Conservation (phyloP, 2,888 invertebrate species). For the Cordilura impudica region DNA sequence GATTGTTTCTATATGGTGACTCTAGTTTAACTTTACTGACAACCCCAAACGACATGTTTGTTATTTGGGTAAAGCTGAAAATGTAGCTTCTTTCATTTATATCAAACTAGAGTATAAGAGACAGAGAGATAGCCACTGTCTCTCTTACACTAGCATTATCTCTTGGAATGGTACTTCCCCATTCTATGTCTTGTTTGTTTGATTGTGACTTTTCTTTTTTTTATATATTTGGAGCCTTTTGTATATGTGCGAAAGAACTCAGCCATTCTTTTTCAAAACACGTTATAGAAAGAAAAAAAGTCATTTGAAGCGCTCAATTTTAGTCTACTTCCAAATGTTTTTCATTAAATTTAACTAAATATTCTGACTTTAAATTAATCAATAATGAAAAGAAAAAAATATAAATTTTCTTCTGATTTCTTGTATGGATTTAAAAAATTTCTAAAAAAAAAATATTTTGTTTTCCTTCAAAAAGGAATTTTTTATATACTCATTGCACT, state of each 20-base stretch:
- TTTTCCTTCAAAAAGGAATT: slow-evolving; percentile 16
- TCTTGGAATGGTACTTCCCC: slow-evolving; percentile 9
- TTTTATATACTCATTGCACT: slow-evolving; percentile 5
- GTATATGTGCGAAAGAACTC: neutral
- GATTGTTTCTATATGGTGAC: too few species aligned
- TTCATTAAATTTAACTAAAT: neutral
- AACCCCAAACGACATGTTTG: slow-evolving; percentile 31
- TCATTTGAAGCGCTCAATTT: slow-evolving; percentile 24
- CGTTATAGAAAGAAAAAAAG: slow-evolving; percentile 22
- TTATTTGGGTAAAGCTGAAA: too few species aligned
- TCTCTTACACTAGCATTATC: neutral
- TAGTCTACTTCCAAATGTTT: neutral
- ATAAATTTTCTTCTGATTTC: neutral
- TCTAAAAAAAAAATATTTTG: slow-evolving; percentile 39
- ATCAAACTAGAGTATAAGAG: neutral
- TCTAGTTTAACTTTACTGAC: neutral
- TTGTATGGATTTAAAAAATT: slow-evolving; percentile 15
- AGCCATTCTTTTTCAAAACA: slow-evolving; percentile 50
- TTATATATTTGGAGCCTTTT: neutral
- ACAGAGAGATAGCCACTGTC: neutral
- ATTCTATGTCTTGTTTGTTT: slow-evolving; percentile 27
- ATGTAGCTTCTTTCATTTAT: too few species aligned
- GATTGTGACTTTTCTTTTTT: neutral
- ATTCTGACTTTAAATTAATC: slow-evolving; percentile 43
- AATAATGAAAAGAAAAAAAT: slow-evolving; percentile 16